Base-by-base conservation (phyloP, 2,113 vertebrate species). In the Xiphorhynchus elegans region DNA sequence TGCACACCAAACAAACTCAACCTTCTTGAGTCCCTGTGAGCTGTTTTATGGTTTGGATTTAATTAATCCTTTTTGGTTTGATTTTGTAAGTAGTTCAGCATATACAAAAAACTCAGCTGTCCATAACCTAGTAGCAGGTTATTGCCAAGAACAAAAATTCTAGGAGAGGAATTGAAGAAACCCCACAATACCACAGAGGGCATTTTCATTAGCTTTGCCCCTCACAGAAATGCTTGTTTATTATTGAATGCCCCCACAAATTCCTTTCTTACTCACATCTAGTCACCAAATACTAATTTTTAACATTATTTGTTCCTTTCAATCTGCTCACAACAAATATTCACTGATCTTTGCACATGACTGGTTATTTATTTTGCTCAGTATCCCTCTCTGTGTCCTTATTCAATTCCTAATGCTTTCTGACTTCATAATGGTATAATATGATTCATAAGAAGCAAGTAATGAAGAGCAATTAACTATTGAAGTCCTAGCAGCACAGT, bases 391-490 rank as follows among this genome's bases (percentile, higher is more conserved):
- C 55, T 75, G 37, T 50, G 69, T 87, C 49, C 21, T 91, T 58
- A 47, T 47, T 86, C 7, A 76, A 59, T 66, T 89, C 62, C n/a
- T 91, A 87, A 91, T 83, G 11, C 31, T 85, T 91, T 94, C 44
- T 84, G 87, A 87, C 46, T 94, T 94, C 18, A 39, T 93, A 93
- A 89, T 90, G 56, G 42, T 14, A 73, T 85, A 93, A 69, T 40
- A 58, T 80, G 90, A 73, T 29, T 95, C 79, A 80, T 76, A 88
- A 89, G 60, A 87, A 92, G 35, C 18, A 84, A 91, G 70, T 86
- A 95, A 89, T 69, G 84, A 95, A 76, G 42, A 74, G 14, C 37
- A 95, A 87, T 93, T 91, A 91, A 85, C 37, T 92, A 9, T 1
- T 52, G 39, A 80, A 80, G 33, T 73, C 75, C 63, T 70, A 58